These are phyloP conservation scores for Cephus nigrinus DNA, from an alignment of 2,888 invertebrate species.

Conservation along the genomic window DNA sequence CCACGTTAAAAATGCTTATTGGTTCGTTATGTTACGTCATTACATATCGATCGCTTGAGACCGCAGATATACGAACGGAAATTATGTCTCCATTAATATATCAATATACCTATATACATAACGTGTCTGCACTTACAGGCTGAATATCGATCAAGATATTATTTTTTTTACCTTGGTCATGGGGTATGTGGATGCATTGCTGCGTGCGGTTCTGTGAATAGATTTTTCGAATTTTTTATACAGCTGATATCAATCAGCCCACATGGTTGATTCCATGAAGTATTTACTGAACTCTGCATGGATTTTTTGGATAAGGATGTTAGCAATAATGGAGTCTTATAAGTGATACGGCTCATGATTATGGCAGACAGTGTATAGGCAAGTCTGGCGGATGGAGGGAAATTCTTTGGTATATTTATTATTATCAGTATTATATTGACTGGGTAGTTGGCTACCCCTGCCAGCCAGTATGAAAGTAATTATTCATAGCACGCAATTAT, in stretches of 20 bases:
- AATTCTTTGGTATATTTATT: not conserved
- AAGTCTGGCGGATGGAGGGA: not conserved
- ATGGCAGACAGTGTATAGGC: not conserved
- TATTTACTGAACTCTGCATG: not conserved
- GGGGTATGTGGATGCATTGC: not conserved
- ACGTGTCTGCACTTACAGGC: not conserved
- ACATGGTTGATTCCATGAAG: not conserved
- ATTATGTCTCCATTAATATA: not conserved
- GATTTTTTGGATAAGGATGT: not conserved
- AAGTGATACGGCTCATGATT: not conserved
- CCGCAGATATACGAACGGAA: not conserved
- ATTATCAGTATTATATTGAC: not conserved
- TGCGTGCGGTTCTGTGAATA: not conserved
- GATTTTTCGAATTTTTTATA: not conserved
- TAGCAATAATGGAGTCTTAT: not conserved
- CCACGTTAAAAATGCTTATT: not conserved
- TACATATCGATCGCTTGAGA: not conserved
- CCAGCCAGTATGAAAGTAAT: conserved; percentile 44
- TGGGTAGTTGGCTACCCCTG: conserved; percentile 29
- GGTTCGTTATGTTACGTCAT: not conserved
- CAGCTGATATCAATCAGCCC: not conserved
- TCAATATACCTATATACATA: not conserved
- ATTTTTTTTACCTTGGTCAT: not conserved
- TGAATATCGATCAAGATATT: not conserved
- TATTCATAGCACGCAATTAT: conserved; percentile 64